These are phyloP conservation scores for Crypturellus tataupa DNA, from an alignment of 2,797 vertebrate genomes.

Conservation along the genomic window DNA sequence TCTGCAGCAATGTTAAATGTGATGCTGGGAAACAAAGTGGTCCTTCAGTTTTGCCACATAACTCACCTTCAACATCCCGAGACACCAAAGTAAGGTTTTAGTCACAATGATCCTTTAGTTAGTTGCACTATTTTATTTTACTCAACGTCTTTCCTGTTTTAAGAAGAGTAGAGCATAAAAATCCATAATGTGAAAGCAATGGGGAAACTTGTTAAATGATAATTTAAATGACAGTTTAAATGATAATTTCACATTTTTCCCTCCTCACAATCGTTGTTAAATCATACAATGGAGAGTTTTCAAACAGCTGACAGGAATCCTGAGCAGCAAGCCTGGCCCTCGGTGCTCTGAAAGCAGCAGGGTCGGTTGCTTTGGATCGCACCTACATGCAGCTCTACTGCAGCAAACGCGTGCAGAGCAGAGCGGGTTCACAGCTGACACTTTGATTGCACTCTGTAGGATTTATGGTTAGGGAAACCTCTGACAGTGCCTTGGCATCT, in stretches of 20 bases:
- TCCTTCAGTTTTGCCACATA: not conserved
- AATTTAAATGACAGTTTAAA: not conserved
- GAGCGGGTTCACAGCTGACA: not conserved
- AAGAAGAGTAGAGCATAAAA: not conserved
- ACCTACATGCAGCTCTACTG: not conserved
- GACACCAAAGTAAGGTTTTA: not conserved
- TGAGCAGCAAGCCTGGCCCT: not conserved
- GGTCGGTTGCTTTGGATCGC: not conserved
- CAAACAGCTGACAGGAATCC: not conserved
- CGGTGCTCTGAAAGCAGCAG: not conserved
- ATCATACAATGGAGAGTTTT: not conserved
- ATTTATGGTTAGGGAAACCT: conserved; percentile 55
- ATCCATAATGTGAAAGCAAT: not conserved
- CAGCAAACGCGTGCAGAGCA: conserved; percentile 4
- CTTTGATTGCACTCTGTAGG: conserved; percentile 48
- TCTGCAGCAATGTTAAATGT: not conserved
- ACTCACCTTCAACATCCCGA: not conserved
- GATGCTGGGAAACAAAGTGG: not conserved
- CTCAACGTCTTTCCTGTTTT: not conserved
- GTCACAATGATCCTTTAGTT: not conserved
- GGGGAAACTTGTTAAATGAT: not conserved
- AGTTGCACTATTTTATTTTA: not conserved
- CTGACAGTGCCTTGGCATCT: conserved; percentile 34
- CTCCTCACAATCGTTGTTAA: not conserved
- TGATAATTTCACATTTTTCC: not conserved